Percentiles rank a stretch among this genome's conserved stretches.
phyloP scores from a whole-genome alignment of 2,113 vertebrate genomes.

The Hystrix cristata region DNA sequence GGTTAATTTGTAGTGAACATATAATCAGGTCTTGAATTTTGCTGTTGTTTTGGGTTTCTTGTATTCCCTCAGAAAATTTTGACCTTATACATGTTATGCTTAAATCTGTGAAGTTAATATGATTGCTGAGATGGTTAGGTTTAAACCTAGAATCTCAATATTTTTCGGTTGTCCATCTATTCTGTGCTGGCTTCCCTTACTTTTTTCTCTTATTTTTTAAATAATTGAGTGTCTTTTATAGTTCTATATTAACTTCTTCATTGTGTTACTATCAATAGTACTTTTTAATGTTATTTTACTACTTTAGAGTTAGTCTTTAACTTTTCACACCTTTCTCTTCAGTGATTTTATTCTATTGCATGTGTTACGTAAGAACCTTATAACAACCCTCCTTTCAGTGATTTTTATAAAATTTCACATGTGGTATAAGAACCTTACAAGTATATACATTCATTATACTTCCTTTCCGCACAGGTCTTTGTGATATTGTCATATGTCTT shows the following conservation, averaged over 20 bases:
- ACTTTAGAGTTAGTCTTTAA: background rate
- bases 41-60: background rate
- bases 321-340: background rate
- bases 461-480: background rate
- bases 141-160: background rate
- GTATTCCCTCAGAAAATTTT: background rate
- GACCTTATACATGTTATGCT: background rate
- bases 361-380: background rate
- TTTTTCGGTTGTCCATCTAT: background rate
- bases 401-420: background rate
- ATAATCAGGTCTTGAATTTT: background rate
- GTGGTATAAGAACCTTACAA: background rate
- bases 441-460: background rate
- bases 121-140: background rate
- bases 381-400: background rate
- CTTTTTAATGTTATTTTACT: background rate
- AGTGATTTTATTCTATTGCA: background rate
- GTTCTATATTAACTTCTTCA: background rate
- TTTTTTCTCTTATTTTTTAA: background rate
- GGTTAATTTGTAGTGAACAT: background rate
- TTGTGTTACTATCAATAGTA: background rate
- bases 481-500: background rate
- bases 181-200: background rate
- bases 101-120: background rate
- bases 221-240: background rate